A percentile compares a stretch with the other conserved stretches of the same genome.
These are phyloP conservation scores for Channa striata DNA, from an alignment of 2,797 vertebrate genomes.

Conservation along the genomic window DNA sequence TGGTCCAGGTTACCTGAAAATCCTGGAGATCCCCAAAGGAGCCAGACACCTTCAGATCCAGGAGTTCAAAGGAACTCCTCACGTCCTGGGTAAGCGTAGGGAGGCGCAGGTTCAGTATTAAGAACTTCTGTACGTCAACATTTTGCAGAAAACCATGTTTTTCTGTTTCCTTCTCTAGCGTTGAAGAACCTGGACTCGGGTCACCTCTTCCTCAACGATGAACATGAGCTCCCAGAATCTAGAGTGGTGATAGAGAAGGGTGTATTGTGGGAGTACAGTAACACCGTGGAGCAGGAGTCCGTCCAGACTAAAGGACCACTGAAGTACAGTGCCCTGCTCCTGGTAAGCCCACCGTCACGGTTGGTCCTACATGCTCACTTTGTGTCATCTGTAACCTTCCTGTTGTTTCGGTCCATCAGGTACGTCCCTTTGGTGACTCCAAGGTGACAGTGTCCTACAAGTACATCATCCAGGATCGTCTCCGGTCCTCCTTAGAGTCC, in stretches of 20 bases:
- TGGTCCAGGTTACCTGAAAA: constrained; percentile 91
- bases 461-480: constrained; percentile 93
- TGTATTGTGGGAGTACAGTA: constrained; percentile 93
- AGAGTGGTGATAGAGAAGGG: constrained; percentile 92
- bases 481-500: constrained; percentile 88
- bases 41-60: constrained; percentile 93
- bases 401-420: constrained; percentile 73
- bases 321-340: constrained; percentile 83
- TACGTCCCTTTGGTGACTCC: constrained; percentile 86
- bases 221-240: constrained; percentile 88
- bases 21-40: constrained; percentile 95
- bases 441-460: constrained; percentile 96
- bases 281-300: constrained; percentile 88
- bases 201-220: constrained; percentile 90
- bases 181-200: constrained; percentile 92
- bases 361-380: not conserved
- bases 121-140: rapidly evolving
- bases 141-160: not conserved
- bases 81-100: constrained; percentile 89
- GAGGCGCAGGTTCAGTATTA: not conserved
- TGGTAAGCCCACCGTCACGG: constrained; percentile 77
- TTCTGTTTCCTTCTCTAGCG: constrained; percentile 75
- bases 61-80: constrained; percentile 88
- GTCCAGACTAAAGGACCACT: constrained; percentile 93
- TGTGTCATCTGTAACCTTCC: not conserved